Evolutionary conservation across 2,797 vertebrate genomes (phyloP).

Genomic region (Betta splendens): DNA sequence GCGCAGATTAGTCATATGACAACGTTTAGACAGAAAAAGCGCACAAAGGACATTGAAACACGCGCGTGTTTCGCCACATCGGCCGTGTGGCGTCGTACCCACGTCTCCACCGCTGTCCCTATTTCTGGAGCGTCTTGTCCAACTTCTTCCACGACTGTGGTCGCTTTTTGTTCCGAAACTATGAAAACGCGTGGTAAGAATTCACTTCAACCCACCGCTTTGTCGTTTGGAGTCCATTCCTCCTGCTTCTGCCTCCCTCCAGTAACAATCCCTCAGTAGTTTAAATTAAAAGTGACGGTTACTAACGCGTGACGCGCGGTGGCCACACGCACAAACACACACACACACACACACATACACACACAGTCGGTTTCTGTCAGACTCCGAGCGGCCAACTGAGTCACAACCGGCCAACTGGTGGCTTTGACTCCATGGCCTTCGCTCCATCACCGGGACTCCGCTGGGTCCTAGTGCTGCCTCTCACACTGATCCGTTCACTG

Average conservation of each 20-base stretch:
- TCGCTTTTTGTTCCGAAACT: not conserved
- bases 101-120: not conserved
- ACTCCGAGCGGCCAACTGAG: slow-evolving; percentile 46
- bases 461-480: slow-evolving; percentile 64
- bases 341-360: not conserved
- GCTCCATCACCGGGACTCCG: not conserved
- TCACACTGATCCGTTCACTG: too few species aligned
- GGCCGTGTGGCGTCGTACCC: not conserved
- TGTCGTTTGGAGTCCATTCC: slow-evolving; percentile 67
- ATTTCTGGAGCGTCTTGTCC: not conserved
- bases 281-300: slow-evolving; percentile 37
- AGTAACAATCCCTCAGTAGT: slow-evolving; percentile 26
- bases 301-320: slow-evolving; percentile 25
- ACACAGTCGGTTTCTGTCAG: slow-evolving; percentile 25
- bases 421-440: slow-evolving; percentile 30
- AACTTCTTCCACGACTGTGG: slow-evolving; percentile 10
- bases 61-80: too few species aligned
- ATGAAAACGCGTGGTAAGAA: not conserved
- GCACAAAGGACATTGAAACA: too few species aligned
- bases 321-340: slow-evolving; percentile 3
- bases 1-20: not conserved
- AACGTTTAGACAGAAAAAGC: too few species aligned
- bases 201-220: slow-evolving; percentile 60
- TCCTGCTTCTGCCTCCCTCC: slow-evolving; percentile 1
- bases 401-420: slow-evolving; percentile 45